Conservation (phyloP, 1,140 invertebrate species). For the Drusus annulatus region DNA sequence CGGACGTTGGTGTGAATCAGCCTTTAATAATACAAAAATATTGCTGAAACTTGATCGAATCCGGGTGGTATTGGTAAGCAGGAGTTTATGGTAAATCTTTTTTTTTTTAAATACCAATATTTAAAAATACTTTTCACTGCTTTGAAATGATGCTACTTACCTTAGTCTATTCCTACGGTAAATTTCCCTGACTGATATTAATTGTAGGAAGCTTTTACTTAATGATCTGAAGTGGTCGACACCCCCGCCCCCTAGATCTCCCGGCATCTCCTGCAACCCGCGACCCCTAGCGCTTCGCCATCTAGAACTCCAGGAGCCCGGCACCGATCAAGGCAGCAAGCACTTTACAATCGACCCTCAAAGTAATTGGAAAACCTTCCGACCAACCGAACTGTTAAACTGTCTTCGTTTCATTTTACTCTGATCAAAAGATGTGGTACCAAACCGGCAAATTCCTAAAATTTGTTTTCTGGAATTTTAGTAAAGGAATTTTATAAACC, state of each 20-base stretch:
- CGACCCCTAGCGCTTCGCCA: not conserved
- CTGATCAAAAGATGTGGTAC: conserved; percentile 14
- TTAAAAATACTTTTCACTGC: no score
- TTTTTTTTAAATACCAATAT: no score
- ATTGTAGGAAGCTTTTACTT: conserved; percentile 46
- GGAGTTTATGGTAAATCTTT: no score
- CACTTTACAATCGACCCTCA: conserved; percentile 34
- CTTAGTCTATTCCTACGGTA: conserved; percentile 3
- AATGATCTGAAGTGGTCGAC: conserved; percentile 36
- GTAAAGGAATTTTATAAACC: not conserved
- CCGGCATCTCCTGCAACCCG: not conserved
- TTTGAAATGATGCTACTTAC: conserved; percentile 6
- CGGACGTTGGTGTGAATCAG: no score
- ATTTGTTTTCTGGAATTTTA: not conserved
- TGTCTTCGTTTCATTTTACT: conserved; percentile 13
- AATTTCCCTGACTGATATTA: conserved; percentile 42
- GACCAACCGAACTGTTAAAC: conserved; percentile 16
- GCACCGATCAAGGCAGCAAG: conserved; percentile 13
- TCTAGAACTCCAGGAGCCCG: not conserved
- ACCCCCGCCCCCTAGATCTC: no score
- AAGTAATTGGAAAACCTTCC: conserved; percentile 40
- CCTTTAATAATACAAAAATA: no score
- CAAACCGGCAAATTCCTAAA: not conserved
- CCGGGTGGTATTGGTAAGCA: no score
- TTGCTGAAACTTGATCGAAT: no score